Evolutionary conservation across 2,113 vertebrate genomes (phyloP), one percentile per base, ranked within the genome.

Genomic region (Podarcis cretensis): DNA sequence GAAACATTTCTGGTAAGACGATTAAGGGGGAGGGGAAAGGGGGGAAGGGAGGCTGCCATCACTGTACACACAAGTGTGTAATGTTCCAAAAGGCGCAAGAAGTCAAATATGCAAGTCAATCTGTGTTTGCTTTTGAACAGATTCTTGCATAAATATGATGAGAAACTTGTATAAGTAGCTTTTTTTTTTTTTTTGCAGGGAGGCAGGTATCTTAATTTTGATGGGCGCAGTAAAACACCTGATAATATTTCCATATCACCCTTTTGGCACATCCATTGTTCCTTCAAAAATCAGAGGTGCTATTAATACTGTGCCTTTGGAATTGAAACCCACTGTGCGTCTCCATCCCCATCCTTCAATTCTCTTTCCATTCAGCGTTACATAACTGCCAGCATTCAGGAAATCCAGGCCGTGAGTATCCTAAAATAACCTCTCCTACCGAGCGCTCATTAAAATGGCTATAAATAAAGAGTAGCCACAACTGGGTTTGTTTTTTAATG

Each of bases 1-100:
- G 94, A 95, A 95, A 93, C 93, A 93, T 96, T 97, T 96, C 94
- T 95, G 95, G 94, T 93, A 89, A 96, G 93, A 81, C 94, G 95
- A 96, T 96, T 96, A 96, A 95, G 21, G 32, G 85, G 87, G 90
- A 89, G 83, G 63, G 73, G 83, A 92, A 95, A 95, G 91, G 87
- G 86, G 86, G 95, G 85, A 83, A 74, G 6, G 48, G 83, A 77
- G 59, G 40, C 89, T 93, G 92, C 86, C 71, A 84, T 95, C 93
- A 94, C 89, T 92, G 76, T 84, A 89, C 87, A 40, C 40, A 92
- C 89, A 96, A 96, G 96, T 91, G 94, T 95, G 92, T 89, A 23
- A 86, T 66, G 27, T 30, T 95, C 92, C 90, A 95, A 96, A 95
- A 94, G 74, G 91, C 48, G 92, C 85, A 95, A 91, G 66, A 90